Conservation (phyloP, 2,888 invertebrate species). For the Sesia bembeciformis region DNA sequence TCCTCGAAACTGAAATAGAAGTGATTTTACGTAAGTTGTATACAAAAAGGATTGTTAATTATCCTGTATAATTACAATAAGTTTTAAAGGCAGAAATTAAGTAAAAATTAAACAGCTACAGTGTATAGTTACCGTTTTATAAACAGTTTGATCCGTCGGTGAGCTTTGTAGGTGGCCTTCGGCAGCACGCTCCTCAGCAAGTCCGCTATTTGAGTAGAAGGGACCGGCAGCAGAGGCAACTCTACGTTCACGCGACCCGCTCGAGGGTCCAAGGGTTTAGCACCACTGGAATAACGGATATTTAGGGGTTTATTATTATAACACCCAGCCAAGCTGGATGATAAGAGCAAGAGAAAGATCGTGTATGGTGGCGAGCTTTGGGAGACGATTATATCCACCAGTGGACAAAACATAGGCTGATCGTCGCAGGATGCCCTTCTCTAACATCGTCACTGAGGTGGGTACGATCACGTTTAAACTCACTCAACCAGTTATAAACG, state of each 20-base stretch:
- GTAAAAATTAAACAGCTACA: neutral
- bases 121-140: conserved; percentile 32
- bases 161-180: conserved; percentile 62
- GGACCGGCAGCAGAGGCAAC: conserved; percentile 80
- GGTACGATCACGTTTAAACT: too few relatives aligned
- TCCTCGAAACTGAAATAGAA: conserved; percentile 67
- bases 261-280: conserved; percentile 78
- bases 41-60: too few relatives aligned
- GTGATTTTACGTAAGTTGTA: too few relatives aligned
- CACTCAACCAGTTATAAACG: too few relatives aligned
- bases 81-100: neutral
- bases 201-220: conserved; percentile 70
- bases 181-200: conserved; percentile 67
- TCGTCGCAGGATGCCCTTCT: too few relatives aligned
- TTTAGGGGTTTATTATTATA: neutral
- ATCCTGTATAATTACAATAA: too few relatives aligned
- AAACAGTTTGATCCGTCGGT: conserved; percentile 72
- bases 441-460: too few relatives aligned
- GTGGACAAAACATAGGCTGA: conserved; percentile 16
- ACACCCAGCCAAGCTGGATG: too few relatives aligned
- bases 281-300: neutral
- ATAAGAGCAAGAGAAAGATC: neutral
- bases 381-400: conserved; percentile 1
- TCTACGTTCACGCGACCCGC: conserved; percentile 86
- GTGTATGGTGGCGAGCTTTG: too few relatives aligned